Base-by-base conservation (phyloP, 2,797 vertebrate genomes). In the Brotogeris chrysoptera region DNA sequence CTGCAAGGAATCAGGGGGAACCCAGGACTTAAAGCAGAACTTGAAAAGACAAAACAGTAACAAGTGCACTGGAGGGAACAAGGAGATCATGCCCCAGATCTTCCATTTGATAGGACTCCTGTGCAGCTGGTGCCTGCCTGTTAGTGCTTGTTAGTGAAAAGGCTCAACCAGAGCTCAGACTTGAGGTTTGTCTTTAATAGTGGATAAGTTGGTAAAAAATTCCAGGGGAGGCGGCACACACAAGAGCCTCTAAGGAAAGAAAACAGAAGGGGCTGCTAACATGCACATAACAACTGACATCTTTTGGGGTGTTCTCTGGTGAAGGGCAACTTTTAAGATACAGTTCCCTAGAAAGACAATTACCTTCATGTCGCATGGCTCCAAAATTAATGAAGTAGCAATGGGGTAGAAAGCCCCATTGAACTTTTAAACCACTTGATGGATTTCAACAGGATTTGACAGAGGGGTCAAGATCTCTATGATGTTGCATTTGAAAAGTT, bases 191-290 rank as follows among this genome's bases (percentile, higher is more conserved):
- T 78, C 63, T 88, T 61, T 80, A 87, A 70, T 8, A 70, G 39
- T 30, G 46, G 38, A 78, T 70, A 92, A 84, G 32, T 72, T 84
- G 86, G 65, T 93, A 90, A 92, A 90, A 92, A 81, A 85, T 81
- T 73, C 79, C 12, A 19, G 65, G 59, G 39, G 11, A n/a, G 28
- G 6, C 7, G 4, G 5, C 15, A 61, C 50, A 32, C 41, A 76
- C 36, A 64, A 38, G 52, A 71, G 6, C 46, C 60, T 60, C 39
- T 86, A 59, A 86, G 68, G 60, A 73, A 87, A 69, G 69, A 32
- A 55, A 9, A 30, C n/a, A 86, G 46, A 79, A 91, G 49, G 69
- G 28, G 17, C 20, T 84, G 55, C 82, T 70, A 46, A 41, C n/a
- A 41, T 6, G 11, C 25, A 50, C 3, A 0, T 60, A 55, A 34